phyloP scores from a whole-genome alignment of 1,140 invertebrate genomes.

The Trichoplusia ni region DNA sequence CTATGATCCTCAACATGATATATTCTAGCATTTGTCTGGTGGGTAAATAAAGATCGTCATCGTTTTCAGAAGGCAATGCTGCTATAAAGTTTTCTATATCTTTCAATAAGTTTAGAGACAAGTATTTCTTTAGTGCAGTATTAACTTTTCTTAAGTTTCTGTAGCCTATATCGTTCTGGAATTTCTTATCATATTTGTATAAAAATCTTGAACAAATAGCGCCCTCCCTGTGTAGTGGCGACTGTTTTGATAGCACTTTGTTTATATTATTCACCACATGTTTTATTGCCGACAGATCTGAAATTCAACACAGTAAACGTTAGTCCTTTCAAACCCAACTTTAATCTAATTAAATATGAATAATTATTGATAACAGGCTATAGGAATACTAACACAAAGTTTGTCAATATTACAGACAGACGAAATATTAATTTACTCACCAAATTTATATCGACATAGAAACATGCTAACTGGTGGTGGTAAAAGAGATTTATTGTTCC shows the following conservation, averaged over 20 bases:
- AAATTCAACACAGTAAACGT: too few species aligned
- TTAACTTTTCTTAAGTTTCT: constrained; percentile 83
- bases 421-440: constrained; percentile 44
- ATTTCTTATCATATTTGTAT: constrained; percentile 84
- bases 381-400: too few species aligned
- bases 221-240: constrained; percentile 80
- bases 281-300: constrained; percentile 62
- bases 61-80: constrained; percentile 49
- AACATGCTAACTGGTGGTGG: constrained; percentile 68
- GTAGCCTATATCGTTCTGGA: constrained; percentile 83
- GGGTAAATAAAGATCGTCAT: constrained; percentile 71
- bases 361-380: too few species aligned
- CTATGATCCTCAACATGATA: constrained; percentile 80
- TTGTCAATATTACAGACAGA: too few species aligned
- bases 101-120: constrained; percentile 76
- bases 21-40: constrained; percentile 83
- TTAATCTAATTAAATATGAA: too few species aligned
- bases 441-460: constrained; percentile 38
- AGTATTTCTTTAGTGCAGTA: constrained; percentile 81
- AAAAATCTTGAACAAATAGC: constrained; percentile 82
- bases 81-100: constrained; percentile 68
- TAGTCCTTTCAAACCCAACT: too few species aligned
- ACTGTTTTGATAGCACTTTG: constrained; percentile 75
- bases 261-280: constrained; percentile 59
- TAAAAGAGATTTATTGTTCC: constrained; percentile 60